A percentile compares a stretch with the other conserved stretches of the same genome.
Evolutionary conservation across 1,140 invertebrate genomes (phyloP).

Genomic region (Lepidurus packardi): DNA sequence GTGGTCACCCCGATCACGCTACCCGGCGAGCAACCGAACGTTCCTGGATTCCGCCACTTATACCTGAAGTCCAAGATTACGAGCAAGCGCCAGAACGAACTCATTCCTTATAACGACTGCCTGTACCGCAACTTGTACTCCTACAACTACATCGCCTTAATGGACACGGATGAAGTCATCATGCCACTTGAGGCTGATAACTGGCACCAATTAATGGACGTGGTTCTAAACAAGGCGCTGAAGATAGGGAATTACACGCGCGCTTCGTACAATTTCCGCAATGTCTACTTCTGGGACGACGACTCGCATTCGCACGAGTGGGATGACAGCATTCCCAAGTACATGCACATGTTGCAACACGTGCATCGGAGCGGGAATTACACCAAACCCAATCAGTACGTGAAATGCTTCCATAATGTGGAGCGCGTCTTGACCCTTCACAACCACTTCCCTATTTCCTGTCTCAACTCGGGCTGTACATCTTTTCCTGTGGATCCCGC

Average conservation of each 20-base stretch:
- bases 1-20: constrained; percentile 80
- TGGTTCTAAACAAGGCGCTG: constrained; percentile 61
- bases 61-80: constrained; percentile 81
- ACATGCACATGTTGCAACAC: constrained; percentile 91
- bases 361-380: constrained; percentile 84
- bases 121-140: constrained; percentile 86
- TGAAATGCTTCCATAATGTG: constrained; percentile 91
- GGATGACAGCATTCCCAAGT: constrained; percentile 75
- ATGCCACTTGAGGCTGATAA: constrained; percentile 71
- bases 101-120: constrained; percentile 96
- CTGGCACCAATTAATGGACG: constrained; percentile 74
- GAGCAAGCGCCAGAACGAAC: constrained; percentile 87
- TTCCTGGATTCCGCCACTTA: constrained; percentile 77
- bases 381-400: constrained; percentile 86
- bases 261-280: constrained; percentile 82
- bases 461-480: constrained; percentile 74
- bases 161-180: constrained; percentile 92
- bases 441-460: constrained; percentile 88
- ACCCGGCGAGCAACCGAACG: constrained; percentile 84
- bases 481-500: constrained; percentile 75
- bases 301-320: constrained; percentile 71
- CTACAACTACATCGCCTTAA: constrained; percentile 80
- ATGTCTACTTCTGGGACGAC: constrained; percentile 92
- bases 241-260: constrained; percentile 65
- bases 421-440: constrained; percentile 80